Base-by-base conservation (phyloP, 2,113 vertebrate species). In the Manacus vitellinus region DNA sequence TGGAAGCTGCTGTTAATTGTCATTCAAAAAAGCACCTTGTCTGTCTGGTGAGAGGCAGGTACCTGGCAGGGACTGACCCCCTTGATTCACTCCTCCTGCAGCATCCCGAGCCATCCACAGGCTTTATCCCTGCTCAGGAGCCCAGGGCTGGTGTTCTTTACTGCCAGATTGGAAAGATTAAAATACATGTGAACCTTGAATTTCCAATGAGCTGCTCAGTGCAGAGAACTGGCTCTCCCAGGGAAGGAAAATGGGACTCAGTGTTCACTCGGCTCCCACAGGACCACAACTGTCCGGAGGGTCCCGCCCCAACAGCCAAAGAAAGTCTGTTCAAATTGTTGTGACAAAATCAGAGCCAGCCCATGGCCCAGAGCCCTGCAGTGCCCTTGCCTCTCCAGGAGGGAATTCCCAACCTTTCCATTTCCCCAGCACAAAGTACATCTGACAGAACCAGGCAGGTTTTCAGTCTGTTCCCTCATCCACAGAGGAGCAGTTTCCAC, bases 241-340 rank as follows among this genome's bases (percentile, higher is more conserved):
- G 77, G 66, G 25, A 46, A 49, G 25, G 51, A 33, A 66, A 71
- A 27, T 0, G 39, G 54, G 30, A 31, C 70, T 51, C 51, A 20
- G 39, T 8, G 1, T 12, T 43, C 0, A 1, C 33, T 11, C 5
- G 10, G 55, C 65, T 41, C 47, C 0, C 0, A 20, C 0, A 8
- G 55, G 59, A 58, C 3, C 1, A 0, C 0, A 4, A 52, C 49
- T 1, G 0, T 54, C 35, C 0, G 1, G 54, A 74, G 54, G 67
- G 56, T 93, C 58, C 75, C 28, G 18, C 62, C 73, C 30, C 47
- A 16, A 16, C 35, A 51, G 22, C 43, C 21, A 22, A 8, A 51
- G 62, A 6, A 27, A 66, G 62, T 4, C 8, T 1, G 8, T 54
- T 17, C 14, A 30, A 33, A 63, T 30, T 2, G 4, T 10, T 15